Evolutionary conservation across 1,140 invertebrate genomes (phyloP), one percentile per base, ranked within the genome.

Genomic region (Drosophila ambigua): DNA sequence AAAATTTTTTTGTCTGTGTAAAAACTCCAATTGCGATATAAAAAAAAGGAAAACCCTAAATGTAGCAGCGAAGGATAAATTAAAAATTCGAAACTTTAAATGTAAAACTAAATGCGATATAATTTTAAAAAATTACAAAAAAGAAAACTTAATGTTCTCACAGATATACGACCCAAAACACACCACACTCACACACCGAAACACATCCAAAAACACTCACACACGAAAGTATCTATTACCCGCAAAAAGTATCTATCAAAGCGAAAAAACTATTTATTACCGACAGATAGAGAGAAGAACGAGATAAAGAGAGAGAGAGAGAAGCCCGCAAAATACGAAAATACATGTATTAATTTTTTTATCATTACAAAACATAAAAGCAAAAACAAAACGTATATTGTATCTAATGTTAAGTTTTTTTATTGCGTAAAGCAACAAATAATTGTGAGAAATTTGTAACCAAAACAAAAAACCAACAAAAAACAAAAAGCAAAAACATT

Each of bases 391-490:
- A 77, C 35, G 80, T 80, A 87, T 87, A 88, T 88, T 88, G 83
- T 88, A 88, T 88, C 87, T 88, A 88, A 88, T 88, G 83, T 88
- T 88, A 88, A 88, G 83, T 88, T 88, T 88, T 81, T 87, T 88
- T 88, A 84, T 84, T 84, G 76, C 77, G 64, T 82, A 81, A 85
- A 81, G 68, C 74, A 80, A 78, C 50, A 81, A 75, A 77, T 67
- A 82, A 73, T 87, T 87, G 83, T 87, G 83, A 87, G 83, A 87
- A 88, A 88, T 88, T 88, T 88, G 84, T 87, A 87, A 88, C 82
- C 82, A 88, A 87, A 85, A 75, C 79, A 84, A 87, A 82, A 82
- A 84, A 77, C 39, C 73, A 61, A 75, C 61, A 28, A 46, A 63
- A 55, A 54, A 66, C 50, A 31, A 62, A 31, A 67, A 73, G 46